phyloP scores from a whole-genome alignment of 2,113 vertebrate species.

The Cebus imitator region DNA sequence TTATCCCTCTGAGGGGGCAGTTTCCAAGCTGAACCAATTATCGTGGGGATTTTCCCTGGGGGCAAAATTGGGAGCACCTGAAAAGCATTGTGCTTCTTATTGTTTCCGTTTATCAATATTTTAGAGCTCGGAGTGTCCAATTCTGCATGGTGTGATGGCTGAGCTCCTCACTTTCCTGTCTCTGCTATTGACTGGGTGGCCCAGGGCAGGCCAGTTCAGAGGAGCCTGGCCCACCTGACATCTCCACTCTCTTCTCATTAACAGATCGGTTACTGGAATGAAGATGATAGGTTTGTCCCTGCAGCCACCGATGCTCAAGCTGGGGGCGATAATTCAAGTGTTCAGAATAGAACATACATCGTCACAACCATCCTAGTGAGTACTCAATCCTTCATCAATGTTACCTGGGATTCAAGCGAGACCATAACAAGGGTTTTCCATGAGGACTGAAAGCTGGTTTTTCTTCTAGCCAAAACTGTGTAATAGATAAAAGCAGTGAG shows the following conservation, averaged over 20 bases:
- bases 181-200: background rate
- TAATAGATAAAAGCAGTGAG: background rate
- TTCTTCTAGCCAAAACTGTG: background rate
- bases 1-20: rapidly evolving
- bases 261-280: conserved; percentile 98
- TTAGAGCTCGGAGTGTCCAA: background rate
- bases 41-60: background rate
- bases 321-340: conserved; percentile 91
- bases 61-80: background rate
- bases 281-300: conserved; percentile 96
- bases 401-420: background rate
- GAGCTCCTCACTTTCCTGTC: background rate
- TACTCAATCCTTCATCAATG: background rate
- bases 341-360: conserved; percentile 97
- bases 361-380: conserved; percentile 98
- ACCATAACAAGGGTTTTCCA: background rate
- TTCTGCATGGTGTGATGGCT: too few species aligned
- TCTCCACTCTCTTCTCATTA: conserved; percentile 57
- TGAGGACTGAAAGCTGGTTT: background rate
- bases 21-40: background rate
- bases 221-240: background rate
- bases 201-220: background rate
- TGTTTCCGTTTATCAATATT: background rate
- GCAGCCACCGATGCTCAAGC: conserved; percentile 89
- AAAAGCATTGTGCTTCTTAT: background rate